A percentile compares a stretch with the other conserved stretches of the same genome.
Conservation (phyloP, 2,113 vertebrate genomes). For the Tamias sibiricus region DNA sequence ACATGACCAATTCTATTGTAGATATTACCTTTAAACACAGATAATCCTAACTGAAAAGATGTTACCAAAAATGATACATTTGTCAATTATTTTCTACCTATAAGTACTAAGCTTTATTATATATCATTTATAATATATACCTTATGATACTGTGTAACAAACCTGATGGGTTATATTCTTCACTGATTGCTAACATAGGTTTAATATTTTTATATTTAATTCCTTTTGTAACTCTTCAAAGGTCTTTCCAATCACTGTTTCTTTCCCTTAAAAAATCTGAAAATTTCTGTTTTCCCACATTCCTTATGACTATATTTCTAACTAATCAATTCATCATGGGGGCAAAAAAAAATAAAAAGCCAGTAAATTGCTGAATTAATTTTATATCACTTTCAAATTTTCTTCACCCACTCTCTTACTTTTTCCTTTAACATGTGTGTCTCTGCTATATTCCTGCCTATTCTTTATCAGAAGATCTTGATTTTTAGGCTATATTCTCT, state of each 20-base stretch:
- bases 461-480: background rate
- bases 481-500: background rate
- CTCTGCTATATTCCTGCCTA: background rate
- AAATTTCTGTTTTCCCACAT: background rate
- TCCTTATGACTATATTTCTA: background rate
- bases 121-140: background rate
- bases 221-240: background rate
- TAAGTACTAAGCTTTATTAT: background rate
- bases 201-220: constrained; percentile 12
- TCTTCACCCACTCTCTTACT: background rate
- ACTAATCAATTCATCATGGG: background rate
- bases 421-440: background rate
- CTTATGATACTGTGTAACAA: background rate
- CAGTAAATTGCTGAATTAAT: background rate
- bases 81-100: background rate
- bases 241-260: background rate
- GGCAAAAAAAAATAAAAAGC: background rate
- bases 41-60: background rate
- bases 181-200: background rate
- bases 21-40: background rate
- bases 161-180: background rate
- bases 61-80: background rate
- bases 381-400: background rate
- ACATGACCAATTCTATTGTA: background rate
- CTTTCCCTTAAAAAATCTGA: constrained; percentile 20